Percentiles rank a stretch among this genome's conserved stretches.
phyloP scores from a whole-genome alignment of 2,888 invertebrate species.

The Pachydiplax longipennis region DNA sequence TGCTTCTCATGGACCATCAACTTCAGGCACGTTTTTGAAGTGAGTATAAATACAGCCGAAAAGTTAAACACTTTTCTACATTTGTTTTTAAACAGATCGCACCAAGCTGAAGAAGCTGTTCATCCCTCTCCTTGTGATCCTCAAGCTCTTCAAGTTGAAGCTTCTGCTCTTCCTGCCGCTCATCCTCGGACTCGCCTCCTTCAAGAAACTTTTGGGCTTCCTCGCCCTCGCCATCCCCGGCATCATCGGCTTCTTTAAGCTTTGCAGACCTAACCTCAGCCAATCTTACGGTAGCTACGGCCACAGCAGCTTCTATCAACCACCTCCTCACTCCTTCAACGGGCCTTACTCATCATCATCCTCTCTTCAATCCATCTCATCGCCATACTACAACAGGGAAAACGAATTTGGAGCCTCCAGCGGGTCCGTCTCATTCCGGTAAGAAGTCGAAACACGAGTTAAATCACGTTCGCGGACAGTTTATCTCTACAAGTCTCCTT shows the following conservation, averaged over 20 bases:
- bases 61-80: too few species aligned
- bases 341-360: slow-evolving; percentile 65
- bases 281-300: slow-evolving; percentile 63
- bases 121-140: slow-evolving; percentile 79
- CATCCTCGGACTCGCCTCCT: slow-evolving; percentile 82
- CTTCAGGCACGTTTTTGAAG: too few species aligned
- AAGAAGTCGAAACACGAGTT: not conserved
- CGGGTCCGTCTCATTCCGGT: slow-evolving; percentile 27
- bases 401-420: not conserved
- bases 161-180: slow-evolving; percentile 81
- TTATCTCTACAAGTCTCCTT: not conserved
- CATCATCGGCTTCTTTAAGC: slow-evolving; percentile 83
- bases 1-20: too few species aligned
- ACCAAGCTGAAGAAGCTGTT: slow-evolving; percentile 82
- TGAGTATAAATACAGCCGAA: too few species aligned
- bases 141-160: slow-evolving; percentile 86
- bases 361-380: slow-evolving; percentile 57
- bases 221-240: slow-evolving; percentile 82
- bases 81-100: slow-evolving; percentile 67
- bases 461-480: not conserved
- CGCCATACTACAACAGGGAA: slow-evolving; percentile 45
- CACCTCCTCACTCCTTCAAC: slow-evolving; percentile 66
- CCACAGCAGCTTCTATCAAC: slow-evolving; percentile 58
- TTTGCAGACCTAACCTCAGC: slow-evolving; percentile 76
- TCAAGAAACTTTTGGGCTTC: slow-evolving; percentile 84